Evolutionary conservation across 1,140 invertebrate species (phyloP).

Genomic region (Danaus plexippus): DNA sequence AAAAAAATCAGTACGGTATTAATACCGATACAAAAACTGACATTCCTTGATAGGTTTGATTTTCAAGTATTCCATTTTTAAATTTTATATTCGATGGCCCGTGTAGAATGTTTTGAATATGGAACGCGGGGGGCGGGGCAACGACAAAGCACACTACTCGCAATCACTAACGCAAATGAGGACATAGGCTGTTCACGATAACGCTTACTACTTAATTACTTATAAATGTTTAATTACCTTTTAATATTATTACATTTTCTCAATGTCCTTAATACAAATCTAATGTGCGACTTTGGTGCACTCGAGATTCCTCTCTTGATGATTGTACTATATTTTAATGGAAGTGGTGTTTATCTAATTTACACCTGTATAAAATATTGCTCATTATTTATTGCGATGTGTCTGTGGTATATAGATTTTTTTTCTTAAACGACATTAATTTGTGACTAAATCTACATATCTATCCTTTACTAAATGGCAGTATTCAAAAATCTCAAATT

Average conservation of each 20-base stretch:
- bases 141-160: conserved; percentile 8
- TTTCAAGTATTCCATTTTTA: background rate
- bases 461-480: too few relatives aligned
- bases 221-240: conserved; percentile 20
- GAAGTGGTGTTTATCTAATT: background rate
- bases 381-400: too few relatives aligned
- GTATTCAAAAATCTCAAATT: background rate
- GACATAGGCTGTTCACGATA: conserved; percentile 17
- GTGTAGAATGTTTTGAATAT: background rate
- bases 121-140: background rate
- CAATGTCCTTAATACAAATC: conserved; percentile 16
- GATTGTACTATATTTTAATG: background rate
- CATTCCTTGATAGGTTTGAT: too few relatives aligned
- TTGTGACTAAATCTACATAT: too few relatives aligned
- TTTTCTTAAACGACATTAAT: too few relatives aligned
- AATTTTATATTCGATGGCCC: conserved; percentile 3
- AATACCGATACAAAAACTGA: too few relatives aligned
- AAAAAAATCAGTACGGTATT: too few relatives aligned
- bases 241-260: conserved; percentile 16
- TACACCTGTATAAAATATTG: too few relatives aligned
- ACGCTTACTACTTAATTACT: conserved; percentile 26
- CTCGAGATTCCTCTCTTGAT: too few relatives aligned
- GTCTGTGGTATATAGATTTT: too few relatives aligned
- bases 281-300: conserved; percentile 7
- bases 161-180: conserved; percentile 9